Evolutionary conservation across 2,888 invertebrate genomes (phyloP), one percentile per base, ranked within the genome.

Genomic region (Nudaria mundana): DNA sequence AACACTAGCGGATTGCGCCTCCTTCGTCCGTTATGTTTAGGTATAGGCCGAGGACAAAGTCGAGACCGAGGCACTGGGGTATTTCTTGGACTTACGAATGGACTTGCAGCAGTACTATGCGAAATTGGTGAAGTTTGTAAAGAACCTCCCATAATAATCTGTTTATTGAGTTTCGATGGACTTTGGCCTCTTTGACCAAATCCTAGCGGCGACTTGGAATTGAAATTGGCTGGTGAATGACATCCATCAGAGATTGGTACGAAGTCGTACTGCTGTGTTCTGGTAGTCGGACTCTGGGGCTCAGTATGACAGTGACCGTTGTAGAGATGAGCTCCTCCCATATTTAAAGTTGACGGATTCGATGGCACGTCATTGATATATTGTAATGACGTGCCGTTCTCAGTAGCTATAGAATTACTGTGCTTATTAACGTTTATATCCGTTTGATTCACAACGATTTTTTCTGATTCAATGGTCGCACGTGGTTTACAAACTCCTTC

Each of bases 221-320:
- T 71, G 52, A 84, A 81, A 52, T 90, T 89, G 15, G 76, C 66
- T 1, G 93, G 93, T 1, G 93, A 93, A 60, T 91, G 92, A 28
- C 93, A 92, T n/a, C 92, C 93, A 5, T 95, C 95, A 22, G 95
- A 95, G 66, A 97, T 97, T 0, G 96, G 96, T 18, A 94, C 94
- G 66, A 97, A 97, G 74, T 94, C 95, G 71, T 95, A 96, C 67
- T 94, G 94, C 70, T 94, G 93, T 30, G 94, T 91, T 46, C 94
- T 90, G 28, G 94, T 93, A 48, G 94, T 95, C 6, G 94, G 94
- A 81, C 94, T 94, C 50, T 93, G 93, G 1, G 94, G 94, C 35
- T 94, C 92, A 28, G 77, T 81, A 36, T 81, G 78, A 38, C 73
- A 65, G 40, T 81, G 80, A 1, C 84, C 85, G 44, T 86, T 85